Percentiles rank a stretch among this genome's conserved stretches.
Conservation (phyloP, 2,888 invertebrate genomes). For the Chrysina gloriosa region DNA sequence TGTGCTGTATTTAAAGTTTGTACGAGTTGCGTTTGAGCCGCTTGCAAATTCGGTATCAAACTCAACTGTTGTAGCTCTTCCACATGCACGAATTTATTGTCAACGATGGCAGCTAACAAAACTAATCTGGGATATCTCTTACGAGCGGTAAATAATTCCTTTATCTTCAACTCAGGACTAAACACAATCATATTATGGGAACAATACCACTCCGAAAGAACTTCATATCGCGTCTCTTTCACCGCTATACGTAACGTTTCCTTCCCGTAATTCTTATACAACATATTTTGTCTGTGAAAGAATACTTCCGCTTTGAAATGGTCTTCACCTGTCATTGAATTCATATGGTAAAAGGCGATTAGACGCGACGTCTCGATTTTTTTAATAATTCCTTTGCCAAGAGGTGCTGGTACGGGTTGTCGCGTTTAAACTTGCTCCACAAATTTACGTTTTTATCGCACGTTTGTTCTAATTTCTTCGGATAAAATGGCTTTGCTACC, state of each 20-base stretch:
- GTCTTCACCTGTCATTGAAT: constrained; percentile 76
- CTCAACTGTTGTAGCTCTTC: constrained; percentile 78
- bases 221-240: constrained; percentile 75
- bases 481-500: constrained; percentile 74
- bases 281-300: constrained; percentile 76
- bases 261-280: constrained; percentile 74
- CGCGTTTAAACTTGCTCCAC: constrained; percentile 59
- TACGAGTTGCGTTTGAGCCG: constrained; percentile 76
- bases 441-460: constrained; percentile 65
- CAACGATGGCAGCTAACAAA: constrained; percentile 79
- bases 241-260: constrained; percentile 76
- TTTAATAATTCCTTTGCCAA: constrained; percentile 78
- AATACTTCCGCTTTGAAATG: constrained; percentile 73
- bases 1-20: constrained; percentile 76
- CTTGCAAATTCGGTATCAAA: constrained; percentile 73
- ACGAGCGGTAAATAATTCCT: constrained; percentile 72
- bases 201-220: constrained; percentile 73
- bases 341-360: constrained; percentile 78
- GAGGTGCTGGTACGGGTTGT: constrained; percentile 79
- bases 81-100: constrained; percentile 75
- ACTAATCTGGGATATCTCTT: constrained; percentile 79
- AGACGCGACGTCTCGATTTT: constrained; percentile 78
- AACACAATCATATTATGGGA: constrained; percentile 77
- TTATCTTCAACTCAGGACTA: constrained; percentile 73
- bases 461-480: constrained; percentile 64